Percentiles rank a stretch among this genome's conserved stretches.
These are phyloP conservation scores for Lissonota sp. DNA, from an alignment of 2,888 invertebrate genomes.

Conservation along the genomic window DNA sequence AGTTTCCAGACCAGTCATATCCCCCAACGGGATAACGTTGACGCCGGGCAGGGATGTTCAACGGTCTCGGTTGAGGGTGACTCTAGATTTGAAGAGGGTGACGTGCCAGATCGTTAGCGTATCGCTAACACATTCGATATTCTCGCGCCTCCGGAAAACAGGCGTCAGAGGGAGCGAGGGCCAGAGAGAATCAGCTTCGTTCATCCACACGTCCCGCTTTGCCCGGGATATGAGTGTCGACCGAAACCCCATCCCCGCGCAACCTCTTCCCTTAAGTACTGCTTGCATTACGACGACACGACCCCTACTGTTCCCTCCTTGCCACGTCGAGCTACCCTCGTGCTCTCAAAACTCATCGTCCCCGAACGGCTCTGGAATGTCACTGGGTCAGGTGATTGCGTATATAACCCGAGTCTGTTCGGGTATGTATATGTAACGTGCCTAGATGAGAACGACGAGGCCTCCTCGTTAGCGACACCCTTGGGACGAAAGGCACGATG, in stretches of 20 bases:
- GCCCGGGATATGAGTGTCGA: constrained; percentile 33
- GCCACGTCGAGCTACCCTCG: constrained; percentile 15
- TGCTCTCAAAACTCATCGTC: constrained; percentile 26
- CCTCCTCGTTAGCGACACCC: constrained; percentile 77
- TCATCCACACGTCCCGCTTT: constrained; percentile 22
- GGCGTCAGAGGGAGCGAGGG: neutral
- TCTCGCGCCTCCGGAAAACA: constrained; percentile 67
- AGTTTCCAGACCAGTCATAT: constrained; percentile 68
- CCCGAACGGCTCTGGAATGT: constrained; percentile 71
- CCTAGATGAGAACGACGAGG: constrained; percentile 67
- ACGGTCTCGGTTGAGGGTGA: neutral
- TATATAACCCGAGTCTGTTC: constrained; percentile 60
- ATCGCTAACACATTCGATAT: constrained; percentile 79
- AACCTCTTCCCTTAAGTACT: constrained; percentile 38
- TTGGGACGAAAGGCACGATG: constrained; percentile 49
- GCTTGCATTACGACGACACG: constrained; percentile 59
- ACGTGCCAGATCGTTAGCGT: constrained; percentile 76
- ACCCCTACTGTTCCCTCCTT: constrained; percentile 49
- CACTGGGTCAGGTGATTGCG: constrained; percentile 77
- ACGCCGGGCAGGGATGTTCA: constrained; percentile 12
- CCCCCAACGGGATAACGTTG: constrained; percentile 29
- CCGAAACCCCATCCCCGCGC: constrained; percentile 31
- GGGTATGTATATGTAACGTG: constrained; percentile 50
- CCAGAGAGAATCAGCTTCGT: constrained; percentile 19
- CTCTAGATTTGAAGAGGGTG: constrained; percentile 63